phyloP scores from a whole-genome alignment of 2,797 vertebrate genomes.

The Chiloscyllium punctatum region DNA sequence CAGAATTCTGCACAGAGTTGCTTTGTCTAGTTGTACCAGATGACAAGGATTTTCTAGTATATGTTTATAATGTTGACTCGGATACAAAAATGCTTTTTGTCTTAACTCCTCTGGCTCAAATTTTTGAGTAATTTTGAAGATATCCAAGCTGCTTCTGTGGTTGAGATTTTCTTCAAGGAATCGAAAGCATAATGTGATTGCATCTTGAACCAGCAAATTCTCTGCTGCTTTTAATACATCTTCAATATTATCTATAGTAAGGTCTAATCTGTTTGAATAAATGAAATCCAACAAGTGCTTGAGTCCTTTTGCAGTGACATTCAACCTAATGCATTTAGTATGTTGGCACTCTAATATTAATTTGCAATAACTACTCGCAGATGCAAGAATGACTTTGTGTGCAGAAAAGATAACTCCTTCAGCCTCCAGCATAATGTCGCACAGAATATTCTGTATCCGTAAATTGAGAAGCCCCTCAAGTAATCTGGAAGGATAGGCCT shows the following conservation, averaged over 20 bases:
- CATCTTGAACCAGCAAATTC: conserved; percentile 49
- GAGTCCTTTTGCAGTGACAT: conserved; percentile 45
- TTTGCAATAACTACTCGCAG: conserved; percentile 53
- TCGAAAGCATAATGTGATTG: conserved; percentile 47
- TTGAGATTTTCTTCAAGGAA: conserved; percentile 49
- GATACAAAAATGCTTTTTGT: conserved; percentile 39
- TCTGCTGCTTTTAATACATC: conserved; percentile 51
- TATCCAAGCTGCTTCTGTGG: conserved; percentile 44
- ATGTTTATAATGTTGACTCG: conserved; percentile 39
- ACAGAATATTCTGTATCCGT: conserved; percentile 39
- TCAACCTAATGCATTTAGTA: conserved; percentile 32
- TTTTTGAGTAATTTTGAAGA: conserved; percentile 44
- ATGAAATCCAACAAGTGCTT: conserved; percentile 50
- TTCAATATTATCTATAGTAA: conserved; percentile 47
- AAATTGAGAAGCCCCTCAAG: conserved; percentile 46
- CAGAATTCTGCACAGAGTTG: conserved; percentile 47
- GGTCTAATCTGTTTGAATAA: conserved; percentile 49
- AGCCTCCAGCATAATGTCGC: conserved; percentile 48
- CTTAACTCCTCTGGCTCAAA: conserved; percentile 42
- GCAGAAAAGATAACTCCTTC: conserved; percentile 49
- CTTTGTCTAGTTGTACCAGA: conserved; percentile 44
- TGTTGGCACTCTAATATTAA: neutral
- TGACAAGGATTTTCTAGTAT: conserved; percentile 42
- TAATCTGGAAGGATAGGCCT: conserved; percentile 45
- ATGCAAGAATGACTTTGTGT: conserved; percentile 50